Conservation (phyloP, 1,140 invertebrate species). For the Ridgeia piscesae region DNA sequence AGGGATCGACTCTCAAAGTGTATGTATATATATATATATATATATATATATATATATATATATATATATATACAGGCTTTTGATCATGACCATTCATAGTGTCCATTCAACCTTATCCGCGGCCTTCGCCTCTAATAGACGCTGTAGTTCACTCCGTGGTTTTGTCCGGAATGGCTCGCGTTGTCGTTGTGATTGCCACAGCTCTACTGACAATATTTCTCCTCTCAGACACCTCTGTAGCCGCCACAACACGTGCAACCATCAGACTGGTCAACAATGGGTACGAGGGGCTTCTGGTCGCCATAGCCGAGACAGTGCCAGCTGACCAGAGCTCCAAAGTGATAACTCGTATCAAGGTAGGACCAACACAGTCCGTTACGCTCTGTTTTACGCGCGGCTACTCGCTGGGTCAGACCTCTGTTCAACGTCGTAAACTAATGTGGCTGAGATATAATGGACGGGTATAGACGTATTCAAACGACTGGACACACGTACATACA, state of each 20-base stretch:
- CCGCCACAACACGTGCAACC: neutral
- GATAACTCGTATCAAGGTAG: conserved; percentile 4
- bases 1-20: no score
- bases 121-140: neutral
- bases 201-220: neutral
- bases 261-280: neutral
- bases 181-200: neutral
- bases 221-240: neutral
- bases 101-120: no score
- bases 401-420: no score
- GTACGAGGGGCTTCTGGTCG: neutral
- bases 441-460: neutral
- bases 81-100: no score
- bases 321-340: neutral
- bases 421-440: neutral
- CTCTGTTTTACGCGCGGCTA: neutral
- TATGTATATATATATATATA: no score
- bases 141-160: neutral
- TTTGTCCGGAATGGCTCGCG: neutral
- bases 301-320: neutral
- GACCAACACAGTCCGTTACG: neutral
- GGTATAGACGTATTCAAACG: neutral
- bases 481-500: neutral
- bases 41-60: no score
- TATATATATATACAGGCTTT: no score